Evolutionary conservation across 2,797 vertebrate genomes (phyloP).

Genomic region (Gymnothorax reevesii): DNA sequence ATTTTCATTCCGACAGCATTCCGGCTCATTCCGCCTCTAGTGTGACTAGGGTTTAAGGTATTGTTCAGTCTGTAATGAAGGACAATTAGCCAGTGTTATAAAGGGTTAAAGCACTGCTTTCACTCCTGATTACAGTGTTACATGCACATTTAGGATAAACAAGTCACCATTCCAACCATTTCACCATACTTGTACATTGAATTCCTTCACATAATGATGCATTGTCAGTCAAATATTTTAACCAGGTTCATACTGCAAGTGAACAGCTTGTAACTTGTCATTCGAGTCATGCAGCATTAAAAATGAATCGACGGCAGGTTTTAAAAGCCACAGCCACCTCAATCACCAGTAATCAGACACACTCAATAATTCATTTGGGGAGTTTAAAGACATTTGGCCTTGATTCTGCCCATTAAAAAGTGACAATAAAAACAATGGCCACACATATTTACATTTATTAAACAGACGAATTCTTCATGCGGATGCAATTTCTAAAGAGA

Average conservation of each 20-base stretch:
- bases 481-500: neutral
- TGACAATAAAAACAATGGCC: conserved; percentile 1
- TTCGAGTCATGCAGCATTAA: conserved; percentile 8
- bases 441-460: neutral
- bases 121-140: neutral
- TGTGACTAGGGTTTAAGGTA: too few relatives aligned
- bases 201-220: neutral
- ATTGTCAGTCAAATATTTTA: neutral
- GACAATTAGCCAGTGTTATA: neutral
- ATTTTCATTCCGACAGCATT: too few relatives aligned
- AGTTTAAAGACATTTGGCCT: conserved; percentile 5
- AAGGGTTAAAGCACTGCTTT: neutral
- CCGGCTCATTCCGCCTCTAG: too few relatives aligned
- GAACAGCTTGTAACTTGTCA: neutral
- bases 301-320: neutral
- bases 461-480: neutral
- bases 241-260: neutral
- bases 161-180: neutral
- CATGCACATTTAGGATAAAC: neutral
- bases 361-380: conserved; percentile 1
- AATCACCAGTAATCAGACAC: neutral
- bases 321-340: conserved; percentile 3
- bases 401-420: neutral
- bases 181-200: neutral
- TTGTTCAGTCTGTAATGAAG: too few relatives aligned